These are phyloP conservation scores for Anabas testudineus DNA, from an alignment of 2,797 vertebrate species.

Conservation along the genomic window DNA sequence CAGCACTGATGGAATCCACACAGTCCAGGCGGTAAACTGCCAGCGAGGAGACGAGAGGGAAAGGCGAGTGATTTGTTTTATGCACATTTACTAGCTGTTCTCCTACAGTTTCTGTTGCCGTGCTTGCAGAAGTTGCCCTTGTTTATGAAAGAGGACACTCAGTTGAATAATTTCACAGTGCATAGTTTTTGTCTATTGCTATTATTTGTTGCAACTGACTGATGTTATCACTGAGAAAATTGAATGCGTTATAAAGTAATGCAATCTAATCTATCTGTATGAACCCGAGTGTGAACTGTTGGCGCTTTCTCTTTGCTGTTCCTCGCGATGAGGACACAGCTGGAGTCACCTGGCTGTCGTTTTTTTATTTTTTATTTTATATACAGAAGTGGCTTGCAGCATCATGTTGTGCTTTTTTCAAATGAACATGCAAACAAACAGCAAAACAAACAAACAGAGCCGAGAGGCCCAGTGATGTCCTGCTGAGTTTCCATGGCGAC, in stretches of 20 bases:
- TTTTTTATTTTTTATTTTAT: neutral
- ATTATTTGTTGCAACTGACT: neutral
- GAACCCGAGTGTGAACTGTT: neutral
- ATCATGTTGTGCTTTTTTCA: conserved; percentile 9
- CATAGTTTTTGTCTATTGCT: neutral
- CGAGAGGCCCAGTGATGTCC: conserved; percentile 21
- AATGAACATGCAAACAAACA: conserved; percentile 35
- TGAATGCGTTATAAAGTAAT: neutral
- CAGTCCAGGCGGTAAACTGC: neutral
- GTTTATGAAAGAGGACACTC: neutral
- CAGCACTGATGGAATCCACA: neutral
- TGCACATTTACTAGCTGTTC: neutral
- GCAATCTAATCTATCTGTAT: conserved; percentile 5
- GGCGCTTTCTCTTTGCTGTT: neutral
- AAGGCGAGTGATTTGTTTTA: neutral
- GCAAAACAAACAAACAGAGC: conserved; percentile 30
- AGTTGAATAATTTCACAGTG: neutral
- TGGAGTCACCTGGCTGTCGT: conserved; percentile 2
- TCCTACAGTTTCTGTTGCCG: neutral
- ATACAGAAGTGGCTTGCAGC: neutral
- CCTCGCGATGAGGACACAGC: neutral
- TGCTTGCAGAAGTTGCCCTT: too few relatives aligned
- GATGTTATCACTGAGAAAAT: neutral
- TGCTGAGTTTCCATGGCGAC: conserved; percentile 67
- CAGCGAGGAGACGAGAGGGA: neutral